phyloP scores from a whole-genome alignment of 1,140 invertebrate species.

The Arctopsyche grandis region DNA sequence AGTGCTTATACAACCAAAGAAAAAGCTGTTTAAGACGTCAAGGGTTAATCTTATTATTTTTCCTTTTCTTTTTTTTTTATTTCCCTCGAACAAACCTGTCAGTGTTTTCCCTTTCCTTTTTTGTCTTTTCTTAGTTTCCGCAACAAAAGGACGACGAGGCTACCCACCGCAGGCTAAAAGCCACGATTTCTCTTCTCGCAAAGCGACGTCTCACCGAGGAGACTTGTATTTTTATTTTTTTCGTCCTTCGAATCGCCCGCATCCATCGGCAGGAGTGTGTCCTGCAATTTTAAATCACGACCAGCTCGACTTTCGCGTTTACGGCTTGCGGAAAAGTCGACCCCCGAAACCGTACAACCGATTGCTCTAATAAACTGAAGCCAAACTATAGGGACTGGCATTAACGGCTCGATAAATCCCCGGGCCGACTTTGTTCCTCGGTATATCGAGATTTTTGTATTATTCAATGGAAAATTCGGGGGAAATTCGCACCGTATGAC shows the following conservation, averaged over 20 bases:
- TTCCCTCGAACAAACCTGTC: constrained; percentile 21
- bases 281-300: constrained; percentile 42
- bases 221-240: constrained; percentile 21
- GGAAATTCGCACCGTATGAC: too few species aligned
- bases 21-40: background rate
- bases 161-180: constrained; percentile 24
- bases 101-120: background rate
- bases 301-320: constrained; percentile 11
- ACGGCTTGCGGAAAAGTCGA: constrained; percentile 24
- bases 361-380: constrained; percentile 44
- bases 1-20: too few species aligned
- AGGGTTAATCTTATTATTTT: constrained; percentile 30
- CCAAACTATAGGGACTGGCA: constrained; percentile 35
- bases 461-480: too few species aligned
- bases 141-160: constrained; percentile 15
- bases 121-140: constrained; percentile 17
- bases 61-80: background rate
- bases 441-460: too few species aligned
- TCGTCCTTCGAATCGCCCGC: background rate
- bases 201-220: constrained; percentile 13
- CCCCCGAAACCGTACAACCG: constrained; percentile 23
- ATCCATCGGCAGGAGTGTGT: background rate
- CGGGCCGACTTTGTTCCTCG: constrained; percentile 15
- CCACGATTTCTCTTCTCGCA: constrained; percentile 23
- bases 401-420: constrained; percentile 39